These are phyloP conservation scores for Pseudocheirus occidentalis DNA, from an alignment of 2,797 vertebrate species.

Conservation along the genomic window DNA sequence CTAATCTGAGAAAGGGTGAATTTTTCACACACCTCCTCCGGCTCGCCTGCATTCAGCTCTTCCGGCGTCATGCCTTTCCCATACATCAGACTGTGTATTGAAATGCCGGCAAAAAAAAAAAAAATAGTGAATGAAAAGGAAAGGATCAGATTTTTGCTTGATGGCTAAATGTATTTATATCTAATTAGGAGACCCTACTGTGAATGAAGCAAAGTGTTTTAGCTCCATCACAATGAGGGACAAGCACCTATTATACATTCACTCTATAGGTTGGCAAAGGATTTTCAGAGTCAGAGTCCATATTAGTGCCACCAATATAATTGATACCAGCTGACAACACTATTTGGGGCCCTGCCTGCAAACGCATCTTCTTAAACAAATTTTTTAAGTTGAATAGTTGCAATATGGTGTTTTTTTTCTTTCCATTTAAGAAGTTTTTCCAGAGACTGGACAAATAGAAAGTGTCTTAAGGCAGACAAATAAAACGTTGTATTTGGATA, in stretches of 20 bases:
- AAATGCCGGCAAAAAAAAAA: conserved; percentile 56
- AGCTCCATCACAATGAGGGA: conserved; percentile 59
- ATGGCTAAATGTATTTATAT: conserved; percentile 71
- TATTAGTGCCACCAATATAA: conserved; percentile 29
- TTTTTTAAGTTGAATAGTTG: background rate
- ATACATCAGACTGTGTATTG: conserved; percentile 69
- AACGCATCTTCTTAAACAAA: background rate
- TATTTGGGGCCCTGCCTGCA: background rate
- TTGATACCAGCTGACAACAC: background rate
- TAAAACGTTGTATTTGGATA: background rate
- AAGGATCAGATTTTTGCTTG: conserved; percentile 76
- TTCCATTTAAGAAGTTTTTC: background rate
- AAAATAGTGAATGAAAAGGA: conserved; percentile 58
- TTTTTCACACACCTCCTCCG: conserved; percentile 79
- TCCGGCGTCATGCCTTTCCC: conserved; percentile 78
- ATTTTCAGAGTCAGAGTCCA: conserved; percentile 55
- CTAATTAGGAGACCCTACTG: conserved; percentile 73
- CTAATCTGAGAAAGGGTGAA: conserved; percentile 76
- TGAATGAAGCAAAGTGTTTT: conserved; percentile 51
- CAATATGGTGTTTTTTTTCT: background rate
- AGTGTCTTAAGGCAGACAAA: background rate
- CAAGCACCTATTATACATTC: conserved; percentile 51
- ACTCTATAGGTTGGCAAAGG: conserved; percentile 48
- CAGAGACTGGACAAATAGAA: background rate
- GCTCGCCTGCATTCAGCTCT: conserved; percentile 72